Evolutionary conservation across 2,113 vertebrate genomes (phyloP).

Genomic region (Perca schrenkii): DNA sequence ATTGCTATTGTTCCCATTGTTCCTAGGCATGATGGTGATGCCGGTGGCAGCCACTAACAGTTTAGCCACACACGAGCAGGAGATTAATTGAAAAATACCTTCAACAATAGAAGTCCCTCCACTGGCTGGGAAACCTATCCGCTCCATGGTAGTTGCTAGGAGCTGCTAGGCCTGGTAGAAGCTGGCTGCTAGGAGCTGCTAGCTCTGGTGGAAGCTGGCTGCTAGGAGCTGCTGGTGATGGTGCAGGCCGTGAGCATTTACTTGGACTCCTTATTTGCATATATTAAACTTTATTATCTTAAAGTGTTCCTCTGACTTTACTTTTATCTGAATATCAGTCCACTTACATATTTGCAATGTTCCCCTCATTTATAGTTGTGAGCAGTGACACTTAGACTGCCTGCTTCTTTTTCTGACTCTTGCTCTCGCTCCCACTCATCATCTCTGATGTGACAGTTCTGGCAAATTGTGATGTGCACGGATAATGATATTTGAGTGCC

Average conservation of each 20-base stretch:
- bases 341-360: slow-evolving; percentile 18
- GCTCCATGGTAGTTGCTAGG: too few species aligned
- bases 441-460: slow-evolving; percentile 56
- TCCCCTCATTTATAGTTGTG: slow-evolving; percentile 19
- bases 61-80: too few species aligned
- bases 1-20: too few species aligned
- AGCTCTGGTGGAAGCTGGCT: too few species aligned
- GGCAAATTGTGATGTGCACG: slow-evolving; percentile 63
- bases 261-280: not conserved
- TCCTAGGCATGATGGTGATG: too few species aligned
- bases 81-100: too few species aligned
- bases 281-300: slow-evolving; percentile 7
- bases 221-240: not conserved
- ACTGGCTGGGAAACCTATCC: too few species aligned
- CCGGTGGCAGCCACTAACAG: too few species aligned
- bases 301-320: slow-evolving; percentile 16
- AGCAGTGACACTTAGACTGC: slow-evolving; percentile 4
- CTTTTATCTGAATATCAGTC: slow-evolving; percentile 26
- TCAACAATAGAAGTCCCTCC: too few species aligned
- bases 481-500: slow-evolving; percentile 65
- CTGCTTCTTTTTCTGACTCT: slow-evolving; percentile 31
- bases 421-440: slow-evolving; percentile 43
- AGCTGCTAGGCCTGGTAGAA: too few species aligned
- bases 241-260: slow-evolving; percentile 2
- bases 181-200: too few species aligned